A percentile compares a stretch with the other conserved stretches of the same genome.
phyloP scores from a whole-genome alignment of 2,888 invertebrate genomes.

The Bugula neritina region DNA sequence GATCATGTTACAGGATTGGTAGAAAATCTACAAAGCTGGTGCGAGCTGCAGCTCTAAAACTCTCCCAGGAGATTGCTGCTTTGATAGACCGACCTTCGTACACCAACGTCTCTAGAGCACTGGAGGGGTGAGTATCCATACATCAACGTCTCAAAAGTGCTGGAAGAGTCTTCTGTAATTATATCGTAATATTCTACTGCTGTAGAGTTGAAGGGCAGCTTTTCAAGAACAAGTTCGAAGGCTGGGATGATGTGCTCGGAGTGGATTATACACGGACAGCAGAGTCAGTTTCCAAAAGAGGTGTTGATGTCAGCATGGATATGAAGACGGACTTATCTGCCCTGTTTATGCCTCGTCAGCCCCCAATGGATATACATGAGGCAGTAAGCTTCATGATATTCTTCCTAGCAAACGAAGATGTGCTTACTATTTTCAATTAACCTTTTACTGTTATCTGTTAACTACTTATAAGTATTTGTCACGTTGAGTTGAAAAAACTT shows the following conservation, averaged over 20 bases:
- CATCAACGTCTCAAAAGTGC: too few relatives aligned
- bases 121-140: slow-evolving; percentile 68
- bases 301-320: slow-evolving; percentile 75
- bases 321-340: slow-evolving; percentile 81
- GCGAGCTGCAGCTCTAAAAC: slow-evolving; percentile 87
- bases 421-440: background rate
- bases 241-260: slow-evolving; percentile 96
- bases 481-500: too few relatives aligned
- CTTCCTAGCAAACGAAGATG: background rate
- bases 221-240: slow-evolving; percentile 91
- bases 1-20: slow-evolving; percentile 81
- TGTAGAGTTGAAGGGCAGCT: slow-evolving; percentile 54
- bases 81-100: slow-evolving; percentile 79
- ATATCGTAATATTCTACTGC: background rate
- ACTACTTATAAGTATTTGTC: background rate
- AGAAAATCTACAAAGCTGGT: slow-evolving; percentile 92
- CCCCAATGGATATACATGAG: slow-evolving; percentile 74
- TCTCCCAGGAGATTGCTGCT: slow-evolving; percentile 90
- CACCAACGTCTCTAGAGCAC: slow-evolving; percentile 79
- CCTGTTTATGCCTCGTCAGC: slow-evolving; percentile 88
- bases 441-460: background rate
- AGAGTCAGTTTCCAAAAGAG: slow-evolving; percentile 90
- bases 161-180: background rate
- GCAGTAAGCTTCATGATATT: slow-evolving; percentile 56
- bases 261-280: slow-evolving; percentile 98